Evolutionary conservation across 2,113 vertebrate genomes (phyloP), one percentile per base, ranked within the genome.

Genomic region (Heterotilapia buettikoferi): DNA sequence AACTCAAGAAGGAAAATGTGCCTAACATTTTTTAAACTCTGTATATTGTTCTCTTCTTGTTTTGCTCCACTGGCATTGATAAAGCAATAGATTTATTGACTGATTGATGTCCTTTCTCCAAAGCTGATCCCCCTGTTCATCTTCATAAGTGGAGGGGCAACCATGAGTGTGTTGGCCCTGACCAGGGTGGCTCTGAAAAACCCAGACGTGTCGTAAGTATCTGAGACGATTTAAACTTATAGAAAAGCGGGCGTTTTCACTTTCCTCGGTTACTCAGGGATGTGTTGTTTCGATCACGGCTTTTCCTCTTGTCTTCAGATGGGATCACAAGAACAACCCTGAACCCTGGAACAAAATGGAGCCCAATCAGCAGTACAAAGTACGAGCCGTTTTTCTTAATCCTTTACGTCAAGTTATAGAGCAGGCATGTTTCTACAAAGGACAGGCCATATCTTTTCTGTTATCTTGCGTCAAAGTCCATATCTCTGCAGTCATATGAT

Each of bases 261-360:
- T 31, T 78, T 50, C 43, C 71, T 78, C 4, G 16, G 43, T 84
- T 26, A 40, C 12, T 56, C 5, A 5, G 40, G 3, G 12, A 82
- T 21, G 4, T 52, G 5, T 68, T 54, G 18, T 47, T 61, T 45
- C 1, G 2, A 26, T 82, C 14, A 68, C 13, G 2, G 12, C 9
- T 80, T 68, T 71, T 78, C 2, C 19, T n/a, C 16, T 47, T 79
- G 87, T 59, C 5, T 90, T 33, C 82, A 98, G 98, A 87, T 99
- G 98, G 98, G 98, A 99, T 93, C 98, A 73, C 83, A 98, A 96
- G 84, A 98, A 98, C 94, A 99, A 99, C 92, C 98, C 98, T 3
- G 98, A 99, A 84, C 98, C 98, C 33, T 99, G 98, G 98, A 98
- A 98, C 94, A 98, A 98, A 36, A 1, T 98, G 68, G 53, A 91